Base-by-base conservation (phyloP, 1,140 invertebrate species). In the Papilio glaucus region DNA sequence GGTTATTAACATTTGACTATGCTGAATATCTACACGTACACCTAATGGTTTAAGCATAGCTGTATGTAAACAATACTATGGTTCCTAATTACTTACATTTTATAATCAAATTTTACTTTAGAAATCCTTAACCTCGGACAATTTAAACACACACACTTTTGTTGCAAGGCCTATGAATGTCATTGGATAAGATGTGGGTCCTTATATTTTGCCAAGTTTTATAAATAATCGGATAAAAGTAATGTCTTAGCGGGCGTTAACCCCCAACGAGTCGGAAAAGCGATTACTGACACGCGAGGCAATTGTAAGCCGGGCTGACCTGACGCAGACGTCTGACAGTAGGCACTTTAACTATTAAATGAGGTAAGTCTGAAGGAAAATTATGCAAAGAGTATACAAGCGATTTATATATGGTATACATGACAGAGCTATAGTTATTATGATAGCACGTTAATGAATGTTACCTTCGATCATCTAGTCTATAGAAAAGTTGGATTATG, bases 231-330 rank as follows among this genome's bases (percentile, higher is more conserved):
- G 18, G 49, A 53, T 53, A 45, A 24, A 33, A 21, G 49, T 53
- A 57, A 57, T 57, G 49, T 57, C 21, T 57, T 57, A 57, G 49
- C 18, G 49, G 49, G 10, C 49, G 49, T 24, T 57, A 57, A 57
- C 21, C 49, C 21, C 49, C 29, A 33, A 33, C 29, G 2, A 57
- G 49, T 57, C 24, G 49, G 49, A 26, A 57, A 57, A 57, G 21
- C 49, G 49, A 57, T 57, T 57, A 57, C 49, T 13, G 21, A 57
- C 49, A 57, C 49, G 49, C 49, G 21, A 57, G 21, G 49, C 49
- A 57, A 15, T 24, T 57, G 49, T 57, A 57, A 57, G 49, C 21
- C 49, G 21, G 24, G 18, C 49, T 57, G 49, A 57, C 49, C 49
- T 57, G 49, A 9, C 49, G 49, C 24, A 57, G 49, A 57, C 49